phyloP scores from a whole-genome alignment of 2,113 vertebrate species.

The Oophaga pumilio region DNA sequence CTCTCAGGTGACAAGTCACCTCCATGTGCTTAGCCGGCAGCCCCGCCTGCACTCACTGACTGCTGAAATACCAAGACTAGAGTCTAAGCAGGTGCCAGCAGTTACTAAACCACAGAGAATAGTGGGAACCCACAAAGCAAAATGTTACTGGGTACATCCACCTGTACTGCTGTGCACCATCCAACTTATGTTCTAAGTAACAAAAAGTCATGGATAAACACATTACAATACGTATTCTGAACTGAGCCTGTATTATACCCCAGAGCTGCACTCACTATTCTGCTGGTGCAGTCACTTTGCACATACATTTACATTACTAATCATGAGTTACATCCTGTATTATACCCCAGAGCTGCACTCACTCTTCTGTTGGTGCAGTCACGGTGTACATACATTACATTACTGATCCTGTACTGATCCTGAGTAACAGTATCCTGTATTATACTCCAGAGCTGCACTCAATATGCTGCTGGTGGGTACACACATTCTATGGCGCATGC shows the following conservation, averaged over 20 bases:
- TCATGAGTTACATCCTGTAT: not conserved
- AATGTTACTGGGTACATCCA: not conserved
- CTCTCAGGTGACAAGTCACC: conserved; percentile 31
- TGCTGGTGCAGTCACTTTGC: not conserved
- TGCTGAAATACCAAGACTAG: not conserved
- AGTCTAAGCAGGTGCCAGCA: conserved; percentile 1
- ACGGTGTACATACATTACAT: not conserved
- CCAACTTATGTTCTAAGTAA: not conserved
- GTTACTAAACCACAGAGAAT: not conserved
- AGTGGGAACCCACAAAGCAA: too few relatives aligned
- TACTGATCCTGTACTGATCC: not conserved
- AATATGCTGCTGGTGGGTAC: not conserved
- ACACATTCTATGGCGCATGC: not conserved
- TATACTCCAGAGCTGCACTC: not conserved
- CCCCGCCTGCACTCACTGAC: not conserved
- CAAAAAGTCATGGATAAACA: not conserved
- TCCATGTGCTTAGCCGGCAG: not conserved
- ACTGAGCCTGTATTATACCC: too few relatives aligned
- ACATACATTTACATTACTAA: not conserved
- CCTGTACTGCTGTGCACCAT: not conserved
- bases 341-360: not conserved
- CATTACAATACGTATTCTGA: not conserved
- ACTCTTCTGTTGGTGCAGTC: not conserved
- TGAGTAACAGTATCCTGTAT: not conserved
- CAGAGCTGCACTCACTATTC: not conserved